Percentiles rank a stretch among this genome's conserved stretches.
phyloP scores from a whole-genome alignment of 2,113 vertebrate species.

The Ranitomeya variabilis region DNA sequence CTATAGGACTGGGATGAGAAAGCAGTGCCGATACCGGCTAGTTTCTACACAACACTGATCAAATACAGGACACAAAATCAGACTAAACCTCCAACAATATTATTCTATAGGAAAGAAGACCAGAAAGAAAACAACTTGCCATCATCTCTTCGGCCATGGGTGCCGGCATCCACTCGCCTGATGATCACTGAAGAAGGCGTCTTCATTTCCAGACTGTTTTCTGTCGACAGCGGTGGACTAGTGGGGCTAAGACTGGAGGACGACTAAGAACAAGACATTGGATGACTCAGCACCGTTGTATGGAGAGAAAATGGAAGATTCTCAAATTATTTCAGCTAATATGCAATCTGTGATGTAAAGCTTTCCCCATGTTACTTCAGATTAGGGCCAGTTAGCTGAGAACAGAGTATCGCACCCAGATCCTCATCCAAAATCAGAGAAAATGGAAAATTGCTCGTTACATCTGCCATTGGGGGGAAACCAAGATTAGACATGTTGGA shows the following conservation, averaged over 20 bases:
- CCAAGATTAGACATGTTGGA: too few species aligned
- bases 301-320: neutral
- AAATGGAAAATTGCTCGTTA: too few species aligned
- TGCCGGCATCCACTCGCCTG: conserved; percentile 63
- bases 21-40: neutral
- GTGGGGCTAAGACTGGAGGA: conserved; percentile 26
- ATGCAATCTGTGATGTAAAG: too few species aligned
- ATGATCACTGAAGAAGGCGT: conserved; percentile 66
- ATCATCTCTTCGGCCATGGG: conserved; percentile 63
- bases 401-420: too few species aligned
- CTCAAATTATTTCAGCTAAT: too few species aligned
- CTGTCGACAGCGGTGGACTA: conserved; percentile 61
- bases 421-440: too few species aligned
- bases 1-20: neutral
- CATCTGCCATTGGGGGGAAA: too few species aligned
- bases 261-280: neutral
- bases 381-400: too few species aligned
- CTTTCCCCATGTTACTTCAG: too few species aligned
- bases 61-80: neutral
- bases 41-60: neutral
- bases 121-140: conserved; percentile 62
- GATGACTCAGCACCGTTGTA: neutral
- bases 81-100: neutral
- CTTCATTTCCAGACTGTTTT: conserved; percentile 67
- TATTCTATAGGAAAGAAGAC: too few species aligned